These are phyloP conservation scores for Brachyptera risi DNA, from an alignment of 2,888 invertebrate species.

Conservation along the genomic window DNA sequence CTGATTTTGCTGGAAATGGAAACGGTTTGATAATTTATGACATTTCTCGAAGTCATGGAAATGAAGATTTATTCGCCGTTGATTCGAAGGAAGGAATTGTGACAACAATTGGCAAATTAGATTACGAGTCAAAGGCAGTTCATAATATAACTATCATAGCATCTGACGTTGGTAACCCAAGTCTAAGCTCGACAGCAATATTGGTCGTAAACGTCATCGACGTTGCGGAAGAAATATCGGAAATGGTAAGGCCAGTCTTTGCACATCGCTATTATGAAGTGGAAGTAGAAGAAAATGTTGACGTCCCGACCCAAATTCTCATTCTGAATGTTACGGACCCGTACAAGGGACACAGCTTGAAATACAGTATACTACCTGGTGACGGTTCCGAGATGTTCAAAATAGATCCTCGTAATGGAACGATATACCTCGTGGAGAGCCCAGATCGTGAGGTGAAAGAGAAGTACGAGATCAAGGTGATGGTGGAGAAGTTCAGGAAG, in stretches of 20 bases:
- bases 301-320: constrained; percentile 67
- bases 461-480: constrained; percentile 57
- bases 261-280: constrained; percentile 69
- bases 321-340: constrained; percentile 71
- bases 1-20: constrained; percentile 81
- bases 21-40: constrained; percentile 74
- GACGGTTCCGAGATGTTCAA: constrained; percentile 58
- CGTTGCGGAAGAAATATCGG: constrained; percentile 55
- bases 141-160: constrained; percentile 78
- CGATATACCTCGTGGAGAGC: constrained; percentile 65
- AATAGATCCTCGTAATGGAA: constrained; percentile 72
- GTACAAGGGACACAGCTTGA: constrained; percentile 54
- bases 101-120: constrained; percentile 66
- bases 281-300: constrained; percentile 76
- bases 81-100: constrained; percentile 83
- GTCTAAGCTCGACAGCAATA: constrained; percentile 72
- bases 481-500: constrained; percentile 53
- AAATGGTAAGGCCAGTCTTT: constrained; percentile 45
- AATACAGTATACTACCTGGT: constrained; percentile 37
- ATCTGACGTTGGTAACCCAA: constrained; percentile 80
- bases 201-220: constrained; percentile 61
- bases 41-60: constrained; percentile 35
- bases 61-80: constrained; percentile 62
- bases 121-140: constrained; percentile 61
- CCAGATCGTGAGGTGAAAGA: constrained; percentile 71